A percentile compares a stretch with the other conserved stretches of the same genome.
Conservation (phyloP, 2,797 vertebrate genomes). For the Centropyge bicolor region DNA sequence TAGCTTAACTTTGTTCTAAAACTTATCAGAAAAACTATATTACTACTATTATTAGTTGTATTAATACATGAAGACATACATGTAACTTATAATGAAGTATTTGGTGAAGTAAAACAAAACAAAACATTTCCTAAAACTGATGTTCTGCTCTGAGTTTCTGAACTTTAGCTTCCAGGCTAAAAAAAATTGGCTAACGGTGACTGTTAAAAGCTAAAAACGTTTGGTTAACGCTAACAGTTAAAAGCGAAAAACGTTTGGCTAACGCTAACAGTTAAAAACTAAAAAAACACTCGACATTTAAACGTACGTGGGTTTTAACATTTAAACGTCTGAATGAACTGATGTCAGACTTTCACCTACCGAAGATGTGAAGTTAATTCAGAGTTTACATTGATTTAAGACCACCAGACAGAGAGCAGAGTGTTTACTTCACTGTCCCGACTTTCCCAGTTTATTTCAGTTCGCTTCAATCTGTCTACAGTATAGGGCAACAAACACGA, state of each 20-base stretch:
- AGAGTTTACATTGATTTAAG: not conserved
- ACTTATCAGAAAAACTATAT: not conserved
- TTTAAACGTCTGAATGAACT: not conserved
- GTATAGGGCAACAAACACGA: too few relatives aligned
- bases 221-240: not conserved
- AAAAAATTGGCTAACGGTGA: not conserved
- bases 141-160: not conserved
- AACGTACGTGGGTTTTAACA: not conserved
- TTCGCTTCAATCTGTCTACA: slow-evolving; percentile 22
- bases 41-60: not conserved
- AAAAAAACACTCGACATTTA: not conserved
- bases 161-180: not conserved
- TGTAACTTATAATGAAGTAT: not conserved
- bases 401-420: accelerated
- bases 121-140: slow-evolving; percentile 7
- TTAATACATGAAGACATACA: not conserved
- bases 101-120: slow-evolving; percentile 19
- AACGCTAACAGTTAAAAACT: not conserved
- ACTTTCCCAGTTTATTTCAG: slow-evolving; percentile 28
- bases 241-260: not conserved
- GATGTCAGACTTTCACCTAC: slow-evolving; percentile 33
- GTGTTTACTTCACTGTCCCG: slow-evolving; percentile 4
- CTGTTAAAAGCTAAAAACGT: not conserved
- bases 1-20: not conserved
- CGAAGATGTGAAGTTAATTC: not conserved